A percentile compares a stretch with the other conserved stretches of the same genome.
These are phyloP conservation scores for Balaeniceps rex DNA, from an alignment of 2,113 vertebrate species.

Conservation along the genomic window DNA sequence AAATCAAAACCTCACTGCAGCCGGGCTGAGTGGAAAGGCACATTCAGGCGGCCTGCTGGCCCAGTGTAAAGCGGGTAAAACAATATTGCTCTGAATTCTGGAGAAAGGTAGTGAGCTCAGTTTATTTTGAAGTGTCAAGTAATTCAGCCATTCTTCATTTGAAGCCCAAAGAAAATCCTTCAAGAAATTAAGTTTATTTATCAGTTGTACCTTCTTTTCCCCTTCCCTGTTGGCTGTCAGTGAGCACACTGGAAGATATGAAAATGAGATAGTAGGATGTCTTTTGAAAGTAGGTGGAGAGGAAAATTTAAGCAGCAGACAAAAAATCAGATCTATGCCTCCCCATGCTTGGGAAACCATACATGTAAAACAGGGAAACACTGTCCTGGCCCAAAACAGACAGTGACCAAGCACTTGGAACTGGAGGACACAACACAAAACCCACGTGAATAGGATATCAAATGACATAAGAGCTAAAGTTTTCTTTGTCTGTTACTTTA, in stretches of 20 bases:
- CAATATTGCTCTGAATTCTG: neutral
- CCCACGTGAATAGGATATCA: neutral
- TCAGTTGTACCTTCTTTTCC: neutral
- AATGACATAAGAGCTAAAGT: neutral
- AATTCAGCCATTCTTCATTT: neutral
- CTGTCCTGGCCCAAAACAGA: neutral
- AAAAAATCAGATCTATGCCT: neutral
- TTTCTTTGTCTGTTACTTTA: neutral
- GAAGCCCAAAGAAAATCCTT: neutral
- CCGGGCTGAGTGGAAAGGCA: neutral
- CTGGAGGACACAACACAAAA: neutral
- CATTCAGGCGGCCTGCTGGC: neutral
- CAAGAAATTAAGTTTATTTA: neutral
- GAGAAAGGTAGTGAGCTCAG: neutral
- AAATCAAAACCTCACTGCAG: conserved; percentile 72
- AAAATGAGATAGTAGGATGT: neutral
- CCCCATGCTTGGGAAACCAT: neutral
- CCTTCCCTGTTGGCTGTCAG: neutral
- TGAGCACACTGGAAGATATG: neutral
- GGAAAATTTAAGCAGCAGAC: neutral
- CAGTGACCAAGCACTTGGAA: neutral
- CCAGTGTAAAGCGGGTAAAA: neutral
- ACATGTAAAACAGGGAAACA: neutral
- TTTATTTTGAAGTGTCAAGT: neutral
- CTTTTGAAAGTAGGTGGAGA: neutral